These are phyloP conservation scores for Vidua macroura DNA, from an alignment of 2,113 vertebrate species.

Conservation along the genomic window DNA sequence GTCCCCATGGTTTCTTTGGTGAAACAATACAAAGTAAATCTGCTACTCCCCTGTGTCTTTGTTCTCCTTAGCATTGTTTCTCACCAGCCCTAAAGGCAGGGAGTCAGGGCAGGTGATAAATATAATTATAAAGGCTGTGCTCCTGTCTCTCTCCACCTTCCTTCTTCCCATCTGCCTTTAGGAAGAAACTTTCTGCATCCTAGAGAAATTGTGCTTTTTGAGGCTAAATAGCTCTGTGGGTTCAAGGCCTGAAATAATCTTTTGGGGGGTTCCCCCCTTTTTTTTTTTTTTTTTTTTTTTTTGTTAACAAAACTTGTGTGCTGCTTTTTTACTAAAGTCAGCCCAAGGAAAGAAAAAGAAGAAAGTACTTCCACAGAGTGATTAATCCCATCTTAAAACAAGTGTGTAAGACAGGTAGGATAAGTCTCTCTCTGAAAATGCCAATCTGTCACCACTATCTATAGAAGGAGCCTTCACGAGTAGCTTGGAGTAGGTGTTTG, in stretches of 20 bases:
- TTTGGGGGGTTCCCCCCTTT: neutral
- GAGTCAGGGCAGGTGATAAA: neutral
- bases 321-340: neutral
- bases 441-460: conserved; percentile 68
- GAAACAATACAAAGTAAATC: neutral
- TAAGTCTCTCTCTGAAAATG: conserved; percentile 54
- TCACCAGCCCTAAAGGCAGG: neutral
- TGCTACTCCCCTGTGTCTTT: neutral
- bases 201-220: neutral
- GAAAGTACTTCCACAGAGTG: conserved; percentile 22
- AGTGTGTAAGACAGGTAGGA: conserved; percentile 69
- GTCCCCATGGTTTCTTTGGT: neutral
- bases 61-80: neutral
- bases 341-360: neutral
- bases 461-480: conserved; percentile 63
- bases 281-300: too few relatives aligned
- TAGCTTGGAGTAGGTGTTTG: conserved; percentile 67
- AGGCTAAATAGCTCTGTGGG: neutral
- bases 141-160: neutral
- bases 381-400: conserved; percentile 52
- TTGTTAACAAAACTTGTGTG: neutral
- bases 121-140: neutral
- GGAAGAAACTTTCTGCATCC: neutral
- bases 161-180: neutral
- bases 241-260: neutral